Base-by-base conservation (phyloP, 2,797 vertebrate species). In the Ara ararauna region DNA sequence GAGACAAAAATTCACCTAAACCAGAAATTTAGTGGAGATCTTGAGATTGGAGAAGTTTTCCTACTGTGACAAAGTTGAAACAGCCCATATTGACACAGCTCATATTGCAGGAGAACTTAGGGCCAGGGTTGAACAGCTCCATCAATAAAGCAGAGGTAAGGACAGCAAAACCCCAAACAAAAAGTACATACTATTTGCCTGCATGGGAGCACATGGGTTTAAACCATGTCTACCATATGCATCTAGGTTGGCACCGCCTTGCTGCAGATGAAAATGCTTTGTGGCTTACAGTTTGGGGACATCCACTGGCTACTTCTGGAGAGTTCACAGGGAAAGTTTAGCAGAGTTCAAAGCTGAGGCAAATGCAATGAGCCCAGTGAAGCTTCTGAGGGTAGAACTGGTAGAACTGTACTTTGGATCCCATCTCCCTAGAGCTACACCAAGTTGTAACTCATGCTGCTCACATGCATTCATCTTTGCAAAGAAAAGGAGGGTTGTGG, bases 181-280 rank as follows among this genome's bases (percentile, higher is more conserved):
- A 47, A 78, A 16, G 17, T 15, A 50, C 0, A 0, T 27, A 14
- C 38, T 29, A 1, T 13, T 13, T 48, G 48, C 48, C 7, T 8
- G 10, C 8, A 23, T 13, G 0, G 2, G n/a, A 83, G 65, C 38
- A 74, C 2, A 0, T 0, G 2, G 30, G 24, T 34, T 74, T n/a
- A 56, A 87, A 36, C 29, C 36, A 36, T 0, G 0, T 32, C 34
- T 24, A 5, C 4, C 4, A 3, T 2, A 24, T 4, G 9, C 1
- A 14, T 5, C 10, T 0, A 21, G 68, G 68, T 14, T 44, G 58
- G 5, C 85, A 71, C 61, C 71, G 50, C 72, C 79, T 73, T 48
- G 9, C 42, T 87, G 81, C 93, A 71, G 45, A 64, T 24, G n/a
- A 24, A 58, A 34, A 58, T 58, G 22, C 45, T 56, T n/a, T 34